Evolutionary conservation across 2,797 vertebrate species (phyloP).

Genomic region (Anableps anableps): DNA sequence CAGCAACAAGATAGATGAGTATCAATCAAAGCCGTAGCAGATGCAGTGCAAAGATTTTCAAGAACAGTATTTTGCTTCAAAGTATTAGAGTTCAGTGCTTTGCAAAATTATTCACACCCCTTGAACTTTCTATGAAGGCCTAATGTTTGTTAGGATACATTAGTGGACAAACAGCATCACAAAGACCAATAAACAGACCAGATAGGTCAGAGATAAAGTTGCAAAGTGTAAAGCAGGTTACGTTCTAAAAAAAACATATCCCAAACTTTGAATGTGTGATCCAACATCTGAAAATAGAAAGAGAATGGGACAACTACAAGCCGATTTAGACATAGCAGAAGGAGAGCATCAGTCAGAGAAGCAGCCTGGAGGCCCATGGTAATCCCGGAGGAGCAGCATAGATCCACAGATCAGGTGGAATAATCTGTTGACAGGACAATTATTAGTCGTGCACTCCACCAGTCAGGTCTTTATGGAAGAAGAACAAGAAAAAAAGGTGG

Average conservation of each 20-base stretch:
- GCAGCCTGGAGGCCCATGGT: not conserved
- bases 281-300: not conserved
- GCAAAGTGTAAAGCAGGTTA: not conserved
- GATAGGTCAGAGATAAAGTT: not conserved
- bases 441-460: not conserved
- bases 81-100: not conserved
- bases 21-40: conserved; percentile 55
- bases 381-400: not conserved
- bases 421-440: not conserved
- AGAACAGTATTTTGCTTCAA: conserved; percentile 54
- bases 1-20: conserved; percentile 57
- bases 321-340: not conserved
- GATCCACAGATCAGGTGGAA: not conserved
- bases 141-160: not conserved
- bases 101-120: not conserved
- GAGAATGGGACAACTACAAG: not conserved
- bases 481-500: not conserved
- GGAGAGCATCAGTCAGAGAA: not conserved
- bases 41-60: conserved; percentile 61
- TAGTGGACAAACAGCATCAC: not conserved
- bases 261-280: not conserved
- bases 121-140: not conserved
- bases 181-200: not conserved
- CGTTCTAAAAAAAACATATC: not conserved
- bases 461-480: not conserved